These are phyloP conservation scores for Cydia fagiglandana DNA, from an alignment of 1,140 invertebrate species.

Conservation along the genomic window DNA sequence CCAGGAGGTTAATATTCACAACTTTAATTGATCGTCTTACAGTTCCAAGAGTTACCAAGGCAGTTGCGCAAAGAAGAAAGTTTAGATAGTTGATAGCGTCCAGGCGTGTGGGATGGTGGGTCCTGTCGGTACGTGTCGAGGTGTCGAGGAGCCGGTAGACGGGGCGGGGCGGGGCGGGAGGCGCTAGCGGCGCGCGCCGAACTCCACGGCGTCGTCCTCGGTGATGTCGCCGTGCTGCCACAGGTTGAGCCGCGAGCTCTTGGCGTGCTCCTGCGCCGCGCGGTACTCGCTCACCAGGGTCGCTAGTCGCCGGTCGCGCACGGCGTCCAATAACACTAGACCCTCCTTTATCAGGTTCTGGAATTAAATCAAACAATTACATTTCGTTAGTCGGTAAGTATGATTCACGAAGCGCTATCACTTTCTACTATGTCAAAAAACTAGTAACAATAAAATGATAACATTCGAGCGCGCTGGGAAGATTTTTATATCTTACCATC, in stretches of 20 bases:
- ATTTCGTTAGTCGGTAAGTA: no score
- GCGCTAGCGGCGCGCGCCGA: conserved; percentile 80
- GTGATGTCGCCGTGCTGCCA: conserved; percentile 98
- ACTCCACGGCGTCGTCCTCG: conserved; percentile 96
- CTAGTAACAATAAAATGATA: no score
- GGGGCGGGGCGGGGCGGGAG: conserved; percentile 1
- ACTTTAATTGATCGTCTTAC: conserved; percentile 11
- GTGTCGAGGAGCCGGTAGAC: neutral
- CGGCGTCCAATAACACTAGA: conserved; percentile 88
- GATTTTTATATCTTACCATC: no score
- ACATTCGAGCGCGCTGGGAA: no score
- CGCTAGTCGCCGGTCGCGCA: conserved; percentile 89
- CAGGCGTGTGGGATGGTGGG: neutral
- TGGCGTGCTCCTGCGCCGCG: conserved; percentile 91
- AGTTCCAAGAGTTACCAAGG: neutral
- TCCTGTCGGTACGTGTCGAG: neutral
- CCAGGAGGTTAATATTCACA: conserved; percentile 22
- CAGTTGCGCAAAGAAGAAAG: conserved; percentile 9
- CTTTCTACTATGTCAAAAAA: no score
- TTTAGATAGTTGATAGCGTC: neutral
- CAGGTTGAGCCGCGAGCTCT: conserved; percentile 90
- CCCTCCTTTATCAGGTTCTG: conserved; percentile 90
- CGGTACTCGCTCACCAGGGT: conserved; percentile 91
- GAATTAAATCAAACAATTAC: conserved; percentile 31
- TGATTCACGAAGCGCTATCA: no score